phyloP scores from a whole-genome alignment of 1,140 invertebrate genomes.

The Hyles vespertilio region DNA sequence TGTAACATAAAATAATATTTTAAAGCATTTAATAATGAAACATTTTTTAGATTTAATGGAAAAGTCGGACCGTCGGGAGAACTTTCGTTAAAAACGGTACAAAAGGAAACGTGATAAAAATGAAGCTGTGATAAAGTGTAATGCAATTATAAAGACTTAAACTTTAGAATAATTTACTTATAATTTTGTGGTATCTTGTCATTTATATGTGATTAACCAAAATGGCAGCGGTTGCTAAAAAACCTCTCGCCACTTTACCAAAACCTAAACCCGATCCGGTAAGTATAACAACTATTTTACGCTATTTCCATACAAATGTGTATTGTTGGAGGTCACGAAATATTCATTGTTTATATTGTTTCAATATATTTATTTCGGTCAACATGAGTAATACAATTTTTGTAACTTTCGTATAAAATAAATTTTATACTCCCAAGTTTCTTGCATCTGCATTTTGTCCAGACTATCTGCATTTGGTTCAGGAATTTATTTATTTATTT shows the following conservation, averaged over 20 bases:
- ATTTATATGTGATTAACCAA: constrained; percentile 36
- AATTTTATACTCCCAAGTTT: no score
- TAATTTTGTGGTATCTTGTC: constrained; percentile 58
- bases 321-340: constrained; percentile 25
- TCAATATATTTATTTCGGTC: no score
- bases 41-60: constrained; percentile 24
- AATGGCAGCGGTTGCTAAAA: constrained; percentile 59
- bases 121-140: constrained; percentile 41
- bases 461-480: no score
- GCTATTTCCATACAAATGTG: constrained; percentile 4
- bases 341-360: constrained; percentile 1
- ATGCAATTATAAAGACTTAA: constrained; percentile 18
- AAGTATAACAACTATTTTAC: constrained; percentile 31
- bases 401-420: background rate
- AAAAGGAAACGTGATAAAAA: constrained; percentile 12
- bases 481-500: no score
- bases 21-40: constrained; percentile 37
- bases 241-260: constrained; percentile 29
- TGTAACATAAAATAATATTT: constrained; percentile 40
- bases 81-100: background rate
- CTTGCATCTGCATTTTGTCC: background rate
- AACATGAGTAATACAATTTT: no score
- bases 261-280: constrained; percentile 35
- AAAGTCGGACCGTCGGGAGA: constrained; percentile 9
- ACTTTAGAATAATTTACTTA: constrained; percentile 11